phyloP scores from a whole-genome alignment of 2,113 vertebrate species.

The Strix aluco region DNA sequence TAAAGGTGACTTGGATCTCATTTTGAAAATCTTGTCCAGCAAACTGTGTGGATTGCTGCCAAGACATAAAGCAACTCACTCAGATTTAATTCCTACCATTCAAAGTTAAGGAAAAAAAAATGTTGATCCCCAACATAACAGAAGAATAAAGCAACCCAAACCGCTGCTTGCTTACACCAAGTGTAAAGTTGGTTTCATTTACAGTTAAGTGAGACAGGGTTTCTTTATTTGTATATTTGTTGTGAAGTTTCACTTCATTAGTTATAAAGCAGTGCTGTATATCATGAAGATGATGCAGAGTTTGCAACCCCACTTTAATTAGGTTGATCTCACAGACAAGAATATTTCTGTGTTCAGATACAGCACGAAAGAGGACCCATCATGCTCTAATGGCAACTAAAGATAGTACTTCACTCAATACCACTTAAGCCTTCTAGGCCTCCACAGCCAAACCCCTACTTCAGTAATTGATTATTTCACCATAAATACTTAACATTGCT shows the following conservation, averaged over 20 bases:
- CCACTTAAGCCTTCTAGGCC: background rate
- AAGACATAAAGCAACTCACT: background rate
- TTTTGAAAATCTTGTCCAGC: background rate
- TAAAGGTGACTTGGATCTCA: background rate
- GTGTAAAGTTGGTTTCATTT: background rate
- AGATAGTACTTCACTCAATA: slow-evolving; percentile 42
- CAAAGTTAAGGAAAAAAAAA: background rate
- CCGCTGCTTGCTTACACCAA: background rate
- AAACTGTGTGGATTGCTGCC: background rate
- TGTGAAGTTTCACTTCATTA: background rate
- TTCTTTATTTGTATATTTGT: background rate
- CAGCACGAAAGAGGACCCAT: background rate
- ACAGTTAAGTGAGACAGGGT: background rate
- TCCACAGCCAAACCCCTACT: background rate
- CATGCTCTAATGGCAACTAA: slow-evolving; percentile 35
- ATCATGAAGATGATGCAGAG: background rate
- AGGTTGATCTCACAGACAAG: background rate
- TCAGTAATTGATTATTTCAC: slow-evolving; percentile 31
- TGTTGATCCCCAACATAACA: background rate
- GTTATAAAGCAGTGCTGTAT: background rate
- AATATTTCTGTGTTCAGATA: background rate
- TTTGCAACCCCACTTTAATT: background rate
- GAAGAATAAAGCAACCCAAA: background rate
- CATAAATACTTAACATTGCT: slow-evolving; percentile 15
- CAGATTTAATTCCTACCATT: background rate